phyloP scores from a whole-genome alignment of 2,888 invertebrate species.

The Drosophila limbata region DNA sequence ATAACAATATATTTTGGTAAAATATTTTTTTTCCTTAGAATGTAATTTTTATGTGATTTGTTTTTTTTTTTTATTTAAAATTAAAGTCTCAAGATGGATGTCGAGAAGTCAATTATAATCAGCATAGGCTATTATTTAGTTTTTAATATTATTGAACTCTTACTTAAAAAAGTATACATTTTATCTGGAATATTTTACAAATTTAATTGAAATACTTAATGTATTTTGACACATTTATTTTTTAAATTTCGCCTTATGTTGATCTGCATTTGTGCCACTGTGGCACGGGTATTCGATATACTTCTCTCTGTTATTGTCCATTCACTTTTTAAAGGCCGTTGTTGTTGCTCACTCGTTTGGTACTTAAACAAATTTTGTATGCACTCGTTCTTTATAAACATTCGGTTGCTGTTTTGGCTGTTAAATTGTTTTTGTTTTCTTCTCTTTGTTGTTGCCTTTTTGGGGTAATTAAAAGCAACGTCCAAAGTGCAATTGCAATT shows the following conservation, averaged over 20 bases:
- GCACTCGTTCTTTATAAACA: conserved; percentile 54
- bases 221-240: too few species aligned
- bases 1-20: too few species aligned
- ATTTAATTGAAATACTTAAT: too few species aligned
- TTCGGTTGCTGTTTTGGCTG: conserved; percentile 24
- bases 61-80: neutral
- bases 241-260: conserved; percentile 2
- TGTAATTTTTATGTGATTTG: too few species aligned
- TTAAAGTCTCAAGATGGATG: too few species aligned
- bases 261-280: conserved; percentile 18
- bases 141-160: too few species aligned
- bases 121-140: too few species aligned
- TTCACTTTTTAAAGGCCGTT: conserved; percentile 61
- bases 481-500: conserved; percentile 78
- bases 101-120: too few species aligned
- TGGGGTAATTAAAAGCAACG: conserved; percentile 73
- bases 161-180: too few species aligned
- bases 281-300: conserved; percentile 5
- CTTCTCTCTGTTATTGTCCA: conserved; percentile 32
- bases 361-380: conserved; percentile 40
- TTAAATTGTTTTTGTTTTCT: conserved; percentile 11
- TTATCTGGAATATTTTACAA: too few species aligned
- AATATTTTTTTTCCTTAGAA: too few species aligned
- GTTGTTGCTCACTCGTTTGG: conserved; percentile 37
- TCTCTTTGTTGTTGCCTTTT: conserved; percentile 40